phyloP scores from a whole-genome alignment of 2,113 vertebrate species.

The Ariopsis seemanni region DNA sequence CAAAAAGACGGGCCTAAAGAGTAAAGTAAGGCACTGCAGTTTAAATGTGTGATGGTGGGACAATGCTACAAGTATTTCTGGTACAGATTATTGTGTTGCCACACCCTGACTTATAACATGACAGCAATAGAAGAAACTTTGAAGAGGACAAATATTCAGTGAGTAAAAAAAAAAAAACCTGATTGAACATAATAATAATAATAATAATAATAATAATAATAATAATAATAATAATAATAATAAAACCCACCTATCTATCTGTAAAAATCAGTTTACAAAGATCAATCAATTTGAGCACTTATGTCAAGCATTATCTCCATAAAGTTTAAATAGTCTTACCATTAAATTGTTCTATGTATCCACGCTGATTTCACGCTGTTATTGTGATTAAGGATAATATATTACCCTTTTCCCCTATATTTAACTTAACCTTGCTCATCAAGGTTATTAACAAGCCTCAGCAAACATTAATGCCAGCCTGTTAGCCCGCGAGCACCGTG shows the following conservation, averaged over 20 bases:
- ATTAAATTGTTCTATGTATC: neutral
- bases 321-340: neutral
- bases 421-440: constrained; percentile 45
- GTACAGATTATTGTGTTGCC: constrained; percentile 21
- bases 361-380: constrained; percentile 3
- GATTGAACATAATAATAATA: neutral
- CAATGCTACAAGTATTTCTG: constrained; percentile 39
- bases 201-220: constrained; percentile 26
- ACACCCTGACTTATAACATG: constrained; percentile 39
- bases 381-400: constrained; percentile 26
- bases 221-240: constrained; percentile 26
- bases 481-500: constrained; percentile 45
- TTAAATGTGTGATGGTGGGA: constrained; percentile 42
- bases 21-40: constrained; percentile 49
- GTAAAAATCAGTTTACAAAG: neutral
- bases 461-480: constrained; percentile 30
- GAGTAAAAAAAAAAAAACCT: neutral
- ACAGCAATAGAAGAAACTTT: constrained; percentile 22
- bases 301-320: neutral
- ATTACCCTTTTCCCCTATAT: constrained; percentile 16
- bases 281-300: neutral
- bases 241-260: neutral
- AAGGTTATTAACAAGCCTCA: constrained; percentile 44
- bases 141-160: neutral
- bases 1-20: constrained; percentile 53